phyloP scores from a whole-genome alignment of 2,113 vertebrate genomes.

The Sylvia atricapilla region DNA sequence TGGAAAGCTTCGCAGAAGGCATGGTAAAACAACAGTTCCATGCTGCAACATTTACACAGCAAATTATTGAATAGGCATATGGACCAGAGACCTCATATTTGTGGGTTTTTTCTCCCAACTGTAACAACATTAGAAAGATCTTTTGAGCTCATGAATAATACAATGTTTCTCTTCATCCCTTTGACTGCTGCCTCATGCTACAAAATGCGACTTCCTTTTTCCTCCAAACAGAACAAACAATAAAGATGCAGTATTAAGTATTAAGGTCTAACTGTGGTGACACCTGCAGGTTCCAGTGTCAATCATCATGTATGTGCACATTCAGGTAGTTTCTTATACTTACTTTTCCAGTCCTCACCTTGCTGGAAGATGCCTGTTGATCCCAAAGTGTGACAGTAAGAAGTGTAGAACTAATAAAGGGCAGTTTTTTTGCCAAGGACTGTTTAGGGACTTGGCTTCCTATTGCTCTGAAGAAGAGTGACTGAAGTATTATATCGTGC shows the following conservation, averaged over 20 bases:
- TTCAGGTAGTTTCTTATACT: background rate
- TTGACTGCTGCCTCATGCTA: background rate
- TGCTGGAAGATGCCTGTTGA: background rate
- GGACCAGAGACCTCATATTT: background rate
- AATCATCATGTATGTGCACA: background rate
- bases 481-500: fast-evolving
- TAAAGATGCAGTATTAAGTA: background rate
- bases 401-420: background rate
- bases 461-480: background rate
- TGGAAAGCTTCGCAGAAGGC: background rate
- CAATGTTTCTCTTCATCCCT: background rate
- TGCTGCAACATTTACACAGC: background rate
- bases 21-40: background rate
- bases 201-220: background rate
- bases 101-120: fast-evolving
- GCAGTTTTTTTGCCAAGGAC: background rate
- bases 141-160: background rate
- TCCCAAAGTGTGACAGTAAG: fast-evolving
- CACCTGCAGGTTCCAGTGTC: background rate
- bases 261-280: background rate
- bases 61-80: background rate
- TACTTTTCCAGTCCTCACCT: background rate
- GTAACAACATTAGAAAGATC: background rate
- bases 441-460: background rate
- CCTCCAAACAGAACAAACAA: background rate